Evolutionary conservation across 2,888 invertebrate species (phyloP).

Genomic region (Platycnemis pennipes): DNA sequence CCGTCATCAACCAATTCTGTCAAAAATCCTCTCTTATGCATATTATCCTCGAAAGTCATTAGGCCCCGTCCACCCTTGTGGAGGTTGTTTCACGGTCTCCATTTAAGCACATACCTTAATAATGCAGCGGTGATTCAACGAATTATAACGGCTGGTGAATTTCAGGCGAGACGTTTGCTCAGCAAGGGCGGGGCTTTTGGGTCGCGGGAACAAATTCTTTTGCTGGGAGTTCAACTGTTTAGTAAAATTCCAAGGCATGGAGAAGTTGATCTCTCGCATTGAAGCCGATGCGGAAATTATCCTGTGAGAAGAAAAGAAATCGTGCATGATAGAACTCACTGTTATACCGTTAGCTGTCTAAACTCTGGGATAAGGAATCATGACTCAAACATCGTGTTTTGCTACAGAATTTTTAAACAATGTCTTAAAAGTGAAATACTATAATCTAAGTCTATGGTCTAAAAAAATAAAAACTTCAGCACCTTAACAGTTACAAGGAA

Average conservation of each 20-base stretch:
- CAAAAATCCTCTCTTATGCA: not conserved
- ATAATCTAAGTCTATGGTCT: no score
- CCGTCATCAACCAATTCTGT: not conserved
- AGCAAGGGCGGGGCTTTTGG: not conserved
- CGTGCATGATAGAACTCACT: no score
- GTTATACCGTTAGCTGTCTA: no score
- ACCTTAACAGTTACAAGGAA: no score
- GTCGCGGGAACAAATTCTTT: not conserved
- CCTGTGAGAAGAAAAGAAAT: no score
- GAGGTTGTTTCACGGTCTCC: not conserved
- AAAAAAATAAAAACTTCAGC: no score
- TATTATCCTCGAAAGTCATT: not conserved
- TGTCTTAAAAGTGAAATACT: no score
- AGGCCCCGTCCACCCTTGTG: not conserved
- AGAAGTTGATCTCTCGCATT: no score
- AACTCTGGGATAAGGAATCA: no score
- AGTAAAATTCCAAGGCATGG: not conserved
- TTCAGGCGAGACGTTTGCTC: not conserved
- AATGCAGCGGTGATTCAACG: not conserved
- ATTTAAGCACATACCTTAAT: not conserved
- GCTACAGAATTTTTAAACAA: no score
- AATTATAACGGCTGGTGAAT: not conserved
- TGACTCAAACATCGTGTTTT: no score
- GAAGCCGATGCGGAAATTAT: no score
- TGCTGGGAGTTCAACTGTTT: not conserved